Evolutionary conservation across 2,113 vertebrate genomes (phyloP), one percentile per base, ranked within the genome.

Genomic region (Turnix velox): DNA sequence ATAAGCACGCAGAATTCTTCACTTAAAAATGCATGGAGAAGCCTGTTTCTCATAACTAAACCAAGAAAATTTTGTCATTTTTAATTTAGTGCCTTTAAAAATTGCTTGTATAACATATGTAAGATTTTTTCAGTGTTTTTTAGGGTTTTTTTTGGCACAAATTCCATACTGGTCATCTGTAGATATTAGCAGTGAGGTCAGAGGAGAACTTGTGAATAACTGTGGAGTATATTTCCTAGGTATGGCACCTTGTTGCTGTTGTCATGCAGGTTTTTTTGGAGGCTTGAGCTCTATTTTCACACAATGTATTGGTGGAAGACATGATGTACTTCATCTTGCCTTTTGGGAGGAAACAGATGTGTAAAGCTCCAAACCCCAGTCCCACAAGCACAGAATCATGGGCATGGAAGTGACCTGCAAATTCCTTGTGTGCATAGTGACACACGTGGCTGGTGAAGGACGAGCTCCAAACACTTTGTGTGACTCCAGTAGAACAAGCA

Each of bases 1-100:
- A 90, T 94, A 96, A 97, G 96, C 55, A 87, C 55, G 77, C 23
- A 90, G 48, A 78, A 82, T 96, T 93, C 83, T 88, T 95, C 46
- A 39, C 42, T 92, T 78, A 82, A 59, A 80, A 90, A 90, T 28
- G 78, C 35, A 67, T 20, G 66, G 77, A 91, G 81, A 66, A 94
- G 40, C 40, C 54, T 65, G 55, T 93, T 93, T 93, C 58, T 92
- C 57, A 43, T 33, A 59, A 94, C 0, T 59, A 76, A 93, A 66
- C 35, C 3, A 49, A 43, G 30, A 27, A 15, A 72, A 30, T 22
- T 22, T 25, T 61, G 18, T 31, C 2, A 0, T 25, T 15, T 74
- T 42, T 71, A 18, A 25, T 37, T 8, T 63, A 33, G 22, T 54
- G 24, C 30, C 23, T 69, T n/a, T 51, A 62, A 78, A 84, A 23